Evolutionary conservation across 2,113 vertebrate genomes (phyloP), one percentile per base, ranked within the genome.

Genomic region (Neoarius graeffei): DNA sequence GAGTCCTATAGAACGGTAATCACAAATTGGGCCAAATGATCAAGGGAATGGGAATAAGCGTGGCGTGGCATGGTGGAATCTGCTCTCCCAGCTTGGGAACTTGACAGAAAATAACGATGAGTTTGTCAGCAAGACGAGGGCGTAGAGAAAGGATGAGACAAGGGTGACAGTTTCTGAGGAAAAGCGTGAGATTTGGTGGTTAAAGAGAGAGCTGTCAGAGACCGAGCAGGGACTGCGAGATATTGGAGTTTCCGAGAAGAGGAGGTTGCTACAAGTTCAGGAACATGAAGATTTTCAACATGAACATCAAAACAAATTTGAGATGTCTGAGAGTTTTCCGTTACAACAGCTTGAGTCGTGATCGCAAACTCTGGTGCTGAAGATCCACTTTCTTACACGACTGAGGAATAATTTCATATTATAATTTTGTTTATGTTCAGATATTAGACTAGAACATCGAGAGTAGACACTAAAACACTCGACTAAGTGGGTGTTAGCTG

Each of bases 61-160:
- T 30, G 30, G 62, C 7, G 7, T 30, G 3, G 73, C 57, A 66
- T 9, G 48, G 59, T 8, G 42, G 74, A 66, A 80, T 54, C 85
- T 27, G 5, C n/a, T 86, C 85, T 79, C 52, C 74, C 48, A 30
- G 7, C 27, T 42, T 5, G 50, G 42, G 62, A 56, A 67, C 48
- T 11, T 42, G 62, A 86, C 27, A 81, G 77, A 56, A 69, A 81
- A 86, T 81, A 86, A 77, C 25, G 59, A 77, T 52, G 73, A 50
- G 30, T 52, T 86, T 77, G 71, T 64, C 25, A 17, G n/a, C n/a
- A 25, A 86, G 60, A 52, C n/a, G 27, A 56, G 76, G 76, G 56
- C 56, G 76, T 27, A 52, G 76, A 80, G 76, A 80, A 56, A 80
- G 76, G 76, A 80, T 80, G 76, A 79, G 59, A 64, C 57, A 5